Evolutionary conservation across 2,113 vertebrate species (phyloP).

Genomic region (Cephalophus harveyi): DNA sequence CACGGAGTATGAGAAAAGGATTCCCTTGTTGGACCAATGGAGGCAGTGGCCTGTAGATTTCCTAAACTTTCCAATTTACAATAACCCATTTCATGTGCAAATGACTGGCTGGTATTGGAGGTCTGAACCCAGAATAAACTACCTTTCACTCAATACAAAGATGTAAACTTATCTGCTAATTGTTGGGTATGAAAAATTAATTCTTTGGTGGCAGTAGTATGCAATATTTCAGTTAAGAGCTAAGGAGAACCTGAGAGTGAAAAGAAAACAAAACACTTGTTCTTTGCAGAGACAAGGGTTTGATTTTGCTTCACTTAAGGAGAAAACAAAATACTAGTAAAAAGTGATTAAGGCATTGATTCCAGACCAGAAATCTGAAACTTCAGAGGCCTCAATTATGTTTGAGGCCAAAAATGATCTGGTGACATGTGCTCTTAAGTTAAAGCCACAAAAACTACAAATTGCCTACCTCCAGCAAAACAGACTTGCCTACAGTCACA

Average conservation of each 20-base stretch:
- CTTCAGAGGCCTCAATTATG: neutral
- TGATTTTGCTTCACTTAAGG: neutral
- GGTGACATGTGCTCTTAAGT: neutral
- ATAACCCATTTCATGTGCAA: slow-evolving; percentile 49
- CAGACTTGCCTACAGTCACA: neutral
- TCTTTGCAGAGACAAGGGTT: neutral
- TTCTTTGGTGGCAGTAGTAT: slow-evolving; percentile 59
- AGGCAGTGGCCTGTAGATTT: neutral
- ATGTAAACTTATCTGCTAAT: slow-evolving; percentile 55
- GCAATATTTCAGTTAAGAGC: slow-evolving; percentile 64
- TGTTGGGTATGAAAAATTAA: slow-evolving; percentile 73
- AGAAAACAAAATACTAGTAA: neutral
- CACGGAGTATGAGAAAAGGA: slow-evolving; percentile 10
- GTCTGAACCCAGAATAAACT: slow-evolving; percentile 57
- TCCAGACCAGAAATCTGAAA: neutral
- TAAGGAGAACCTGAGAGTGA: slow-evolving; percentile 13
- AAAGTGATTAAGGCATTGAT: neutral
- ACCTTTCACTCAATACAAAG: slow-evolving; percentile 66
- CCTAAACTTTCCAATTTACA: neutral
- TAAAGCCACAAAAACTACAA: neutral
- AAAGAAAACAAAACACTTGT: slow-evolving; percentile 15
- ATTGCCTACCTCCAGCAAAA: neutral
- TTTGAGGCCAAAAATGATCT: neutral
- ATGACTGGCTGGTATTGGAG: slow-evolving; percentile 21
- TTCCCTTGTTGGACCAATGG: neutral